Conservation (phyloP, 2,888 invertebrate species). For the Cosmorhoe ocellata region DNA sequence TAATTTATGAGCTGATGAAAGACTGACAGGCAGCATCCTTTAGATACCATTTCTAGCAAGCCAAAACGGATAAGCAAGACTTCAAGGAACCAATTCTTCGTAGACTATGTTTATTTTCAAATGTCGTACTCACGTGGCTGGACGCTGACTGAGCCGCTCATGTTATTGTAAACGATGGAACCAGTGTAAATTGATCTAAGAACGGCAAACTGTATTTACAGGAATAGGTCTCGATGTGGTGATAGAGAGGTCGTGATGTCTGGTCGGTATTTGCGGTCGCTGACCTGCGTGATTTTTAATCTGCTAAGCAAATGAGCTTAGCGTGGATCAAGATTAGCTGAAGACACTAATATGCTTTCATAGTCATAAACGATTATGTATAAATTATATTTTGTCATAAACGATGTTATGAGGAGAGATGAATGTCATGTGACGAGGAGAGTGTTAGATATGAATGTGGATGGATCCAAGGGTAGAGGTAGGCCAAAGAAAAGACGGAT, state of each 20-base stretch:
- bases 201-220: not conserved
- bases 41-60: not conserved
- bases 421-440: too few species aligned
- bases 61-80: conserved; percentile 7
- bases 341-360: too few species aligned
- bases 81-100: conserved; percentile 61
- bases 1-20: not conserved
- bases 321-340: too few species aligned
- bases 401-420: too few species aligned
- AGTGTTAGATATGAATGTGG: too few species aligned
- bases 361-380: too few species aligned
- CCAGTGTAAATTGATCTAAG: conserved; percentile 23
- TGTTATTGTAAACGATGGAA: conserved; percentile 51
- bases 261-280: conserved; percentile 15
- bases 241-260: conserved; percentile 7
- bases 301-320: not conserved
- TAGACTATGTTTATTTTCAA: conserved; percentile 71
- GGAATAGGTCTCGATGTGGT: not conserved
- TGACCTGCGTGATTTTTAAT: conserved; percentile 3
- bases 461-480: too few species aligned
- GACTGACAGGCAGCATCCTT: too few species aligned
- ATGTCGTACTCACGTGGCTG: conserved; percentile 66
- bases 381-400: too few species aligned
- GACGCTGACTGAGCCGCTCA: conserved; percentile 57
- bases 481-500: too few species aligned